Evolutionary conservation across 1,140 invertebrate species (phyloP), one percentile per base, ranked within the genome.

Genomic region (Drosophila nigrodunni): DNA sequence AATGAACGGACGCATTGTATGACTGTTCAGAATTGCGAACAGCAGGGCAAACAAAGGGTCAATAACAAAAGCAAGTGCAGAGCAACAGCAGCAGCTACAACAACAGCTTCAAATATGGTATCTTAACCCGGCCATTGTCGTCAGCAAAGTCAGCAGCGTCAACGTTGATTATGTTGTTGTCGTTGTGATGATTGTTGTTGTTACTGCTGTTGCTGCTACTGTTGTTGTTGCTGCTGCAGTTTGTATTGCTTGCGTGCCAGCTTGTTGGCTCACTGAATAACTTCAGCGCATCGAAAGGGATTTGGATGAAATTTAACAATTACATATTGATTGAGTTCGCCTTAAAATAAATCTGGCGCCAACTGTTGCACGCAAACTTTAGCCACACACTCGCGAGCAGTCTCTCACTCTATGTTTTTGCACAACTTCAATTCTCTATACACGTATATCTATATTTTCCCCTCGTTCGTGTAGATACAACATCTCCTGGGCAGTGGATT

Each of bases 401-500:
- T n/a, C 41, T 30, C 30, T 47, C 46, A 37, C 34, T 52, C 18
- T 62, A 18, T 47, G 44, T 47, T 47, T 3, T 30, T 5, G 25
- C 13, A 8, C 7, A 2, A 11, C 21, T 3, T 13, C 3, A 10
- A 13, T n/a, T 30, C n/a, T 30, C 13, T 54, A 3, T 52, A 30
- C 15, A 7, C 1, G 41, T 21, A 9, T 30, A 30, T 30, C 25
- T 30, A 30, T 30, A 47, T 60, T 39, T 43, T 34, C 9, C 9
- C 41, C 46, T 9, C 8, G 7, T 9, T 68, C 68, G 34, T 64
- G 7, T 55, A 92, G 94, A 77, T 95, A 95, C 91, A 95, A 95
- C 80, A 94, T 95, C 70, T 95, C 94, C 15, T 95, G 95, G 95
- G 92, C 94, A 25, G 94, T 95, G 3, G 94, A 95, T 74, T 95